Evolutionary conservation across 1,140 invertebrate species (phyloP), one percentile per base, ranked within the genome.

Genomic region (Rhyacophila brunnea): DNA sequence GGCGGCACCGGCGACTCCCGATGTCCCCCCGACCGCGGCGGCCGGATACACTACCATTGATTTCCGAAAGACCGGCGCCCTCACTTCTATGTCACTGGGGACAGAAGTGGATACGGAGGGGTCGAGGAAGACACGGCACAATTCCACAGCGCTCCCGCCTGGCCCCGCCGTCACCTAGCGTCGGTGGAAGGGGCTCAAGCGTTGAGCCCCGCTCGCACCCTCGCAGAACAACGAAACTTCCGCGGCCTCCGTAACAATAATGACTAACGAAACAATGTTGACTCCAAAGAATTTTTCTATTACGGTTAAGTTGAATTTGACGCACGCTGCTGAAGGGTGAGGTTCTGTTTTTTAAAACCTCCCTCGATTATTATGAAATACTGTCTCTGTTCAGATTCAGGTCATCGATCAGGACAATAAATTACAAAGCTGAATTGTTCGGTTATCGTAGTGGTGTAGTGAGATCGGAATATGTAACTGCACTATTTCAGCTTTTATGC

Each of bases 41-140:
- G 85, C 90, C 67, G 89, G 91, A 43, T 97, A 96, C 68, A 93
- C 92, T 7, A 93, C 88, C 0, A 97, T 97, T 55, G 95, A 97
- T 75, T 96, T 96, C 73, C 88, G 95, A 67, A 92, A 91, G 73
- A 96, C 94, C 1, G 87, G 87, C 20, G 93, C 93, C 11, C 77
- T 96, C n/a, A 89, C 87, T 7, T 77, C 75, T 23, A 76, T 78
- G 18, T 76, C 77, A 19, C 66, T 74, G 13, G 71, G 71, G 10
- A 67, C 69, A 20, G 74, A 78, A 44, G 59, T 70, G 13, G 50
- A 70, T 48, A 63, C 62, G 5, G 45, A 68, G 47, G 59, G 60
- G 1, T 65, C 68, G 18, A 68, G 78, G 15, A 78, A 77, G 63
- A 74, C 72, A 17, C 68, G 77, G 11, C 77, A 79, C 52, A 78